Evolutionary conservation across 23 tunicate genomes (phyloP).

Genomic region (Ascidia mentula): DNA sequence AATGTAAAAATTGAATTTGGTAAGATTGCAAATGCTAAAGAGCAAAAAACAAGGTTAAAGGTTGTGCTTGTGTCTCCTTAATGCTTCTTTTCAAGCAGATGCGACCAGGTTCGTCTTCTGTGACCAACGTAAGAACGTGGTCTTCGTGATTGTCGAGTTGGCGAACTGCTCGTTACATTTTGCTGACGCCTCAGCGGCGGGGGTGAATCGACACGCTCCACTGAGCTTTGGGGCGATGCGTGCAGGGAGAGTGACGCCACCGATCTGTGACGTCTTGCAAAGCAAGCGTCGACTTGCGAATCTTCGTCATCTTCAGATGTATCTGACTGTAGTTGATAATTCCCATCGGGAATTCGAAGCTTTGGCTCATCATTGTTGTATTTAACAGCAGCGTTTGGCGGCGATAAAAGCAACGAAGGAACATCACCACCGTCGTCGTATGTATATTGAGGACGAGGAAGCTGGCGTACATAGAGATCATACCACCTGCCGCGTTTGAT

Average conservation of each 20-base stretch:
- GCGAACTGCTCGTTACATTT: slow-evolving; percentile 10
- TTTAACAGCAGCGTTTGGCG: neutral
- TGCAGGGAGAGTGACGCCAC: slow-evolving; percentile 15
- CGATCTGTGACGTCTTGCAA: slow-evolving; percentile 13
- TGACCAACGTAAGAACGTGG: slow-evolving; percentile 59
- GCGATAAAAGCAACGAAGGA: neutral
- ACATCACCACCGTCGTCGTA: slow-evolving; percentile 6
- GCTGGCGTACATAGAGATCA: slow-evolving; percentile 55
- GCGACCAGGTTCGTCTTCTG: slow-evolving; percentile 94
- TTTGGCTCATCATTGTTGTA: neutral
- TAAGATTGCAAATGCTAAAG: too few relatives aligned
- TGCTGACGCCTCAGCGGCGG: slow-evolving; percentile 2
- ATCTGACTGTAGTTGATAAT: neutral
- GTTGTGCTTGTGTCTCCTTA: neutral
- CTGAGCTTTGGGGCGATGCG: neutral
- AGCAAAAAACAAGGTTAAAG: too few relatives aligned
- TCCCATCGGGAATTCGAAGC: neutral
- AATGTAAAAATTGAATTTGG: too few relatives aligned
- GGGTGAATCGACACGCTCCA: neutral
- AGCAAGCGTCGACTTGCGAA: neutral
- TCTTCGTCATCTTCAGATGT: neutral
- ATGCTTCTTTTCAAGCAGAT: slow-evolving; percentile 70
- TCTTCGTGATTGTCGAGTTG: slow-evolving; percentile 22
- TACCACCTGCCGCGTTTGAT: slow-evolving; percentile 50
- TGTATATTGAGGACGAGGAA: slow-evolving; percentile 14